Base-by-base conservation (phyloP, 2,113 vertebrate genomes). In the Hydrolagus affinis region DNA sequence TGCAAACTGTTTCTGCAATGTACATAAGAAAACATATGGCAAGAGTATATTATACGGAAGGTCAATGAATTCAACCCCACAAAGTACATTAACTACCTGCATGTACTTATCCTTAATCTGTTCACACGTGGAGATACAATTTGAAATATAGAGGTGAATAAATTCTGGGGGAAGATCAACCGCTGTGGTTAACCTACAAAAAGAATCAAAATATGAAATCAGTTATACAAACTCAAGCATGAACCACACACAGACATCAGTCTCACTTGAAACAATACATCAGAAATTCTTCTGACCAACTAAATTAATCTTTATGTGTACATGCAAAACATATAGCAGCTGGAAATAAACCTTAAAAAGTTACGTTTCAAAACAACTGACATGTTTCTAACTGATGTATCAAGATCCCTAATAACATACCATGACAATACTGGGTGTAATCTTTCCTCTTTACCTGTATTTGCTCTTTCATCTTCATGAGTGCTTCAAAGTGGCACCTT, bases 81-180 rank as follows among this genome's bases (percentile, higher is more conserved):
- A 28, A 32, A 62, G 14, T 28, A 83, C 10, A 17, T 32, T 28
- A 17, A 32, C 88, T 89, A 98, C 97, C 96, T 99, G 98, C 98
- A 99, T 99, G 85, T 99, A 99, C 86, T 99, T 99, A 92, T 99
- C 98, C 91, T 99, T 99, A 91, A 99, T 99, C 86, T 99, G 97
- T 90, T 99, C 98, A 91, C 98, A 99, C 75, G 98, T 99, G 70
- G 98, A 99, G 90, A 99, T 99, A 88, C 98, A 99, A 90, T 99
- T 99, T 88, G 98, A 98, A 91, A 99, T 99, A 90, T 99, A 99
- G 87, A 99, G 95, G 88, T 99, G 98, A 92, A 99, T 98, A 90
- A 99, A 99, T 90, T 99, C 98, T 85, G 97, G 96, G 78, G 98
- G 98, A 74, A 99, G 94, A 87, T 99, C 97, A 87, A 99, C 98